Evolutionary conservation across 2,113 vertebrate species (phyloP), one percentile per base, ranked within the genome.

Genomic region (Tichodroma muraria): DNA sequence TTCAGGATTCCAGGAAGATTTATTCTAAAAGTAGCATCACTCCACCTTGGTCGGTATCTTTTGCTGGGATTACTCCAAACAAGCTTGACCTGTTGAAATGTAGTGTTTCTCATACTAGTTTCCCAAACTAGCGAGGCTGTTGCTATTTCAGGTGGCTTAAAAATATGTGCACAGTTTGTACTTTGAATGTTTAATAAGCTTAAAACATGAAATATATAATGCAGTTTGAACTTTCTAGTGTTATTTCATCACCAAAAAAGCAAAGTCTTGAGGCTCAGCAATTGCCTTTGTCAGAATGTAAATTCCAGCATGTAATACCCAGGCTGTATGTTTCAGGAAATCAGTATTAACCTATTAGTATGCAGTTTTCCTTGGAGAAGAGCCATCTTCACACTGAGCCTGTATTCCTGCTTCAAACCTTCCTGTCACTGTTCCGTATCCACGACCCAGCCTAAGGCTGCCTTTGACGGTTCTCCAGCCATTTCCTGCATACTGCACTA

Each of bases 401-500:
- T 95, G 90, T 79, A 85, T 96, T 97, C 95, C 96, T 95, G 94
- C 92, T 93, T 91, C 95, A 97, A 95, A 97, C 97, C 97, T 97
- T 97, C 97, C 98, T 98, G 97, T 98, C 98, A 97, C 98, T 98
- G 97, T 97, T 97, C 97, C 93, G 95, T 96, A 96, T 97, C 97
- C 97, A 93, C 90, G 91, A 97, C 96, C 97, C 96, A 96, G 98
- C 98, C 98, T 97, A 95, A 97, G 98, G 98, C 98, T 96, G 97
- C 97, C 97, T 97, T 97, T 97, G 98, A 98, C 95, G 96, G 98
- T 97, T 98, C 97, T 97, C 97, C 85, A 97, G 98, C 98, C 98
- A 98, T 98, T 99, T 99, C 99, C 99, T 99, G 99, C 98, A 96
- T 97, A 98, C 98, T 98, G 98, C 98, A 98, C 97, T 95, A 98